Conservation (phyloP, 2,113 vertebrate species). For the Cochlearius cochlearius region DNA sequence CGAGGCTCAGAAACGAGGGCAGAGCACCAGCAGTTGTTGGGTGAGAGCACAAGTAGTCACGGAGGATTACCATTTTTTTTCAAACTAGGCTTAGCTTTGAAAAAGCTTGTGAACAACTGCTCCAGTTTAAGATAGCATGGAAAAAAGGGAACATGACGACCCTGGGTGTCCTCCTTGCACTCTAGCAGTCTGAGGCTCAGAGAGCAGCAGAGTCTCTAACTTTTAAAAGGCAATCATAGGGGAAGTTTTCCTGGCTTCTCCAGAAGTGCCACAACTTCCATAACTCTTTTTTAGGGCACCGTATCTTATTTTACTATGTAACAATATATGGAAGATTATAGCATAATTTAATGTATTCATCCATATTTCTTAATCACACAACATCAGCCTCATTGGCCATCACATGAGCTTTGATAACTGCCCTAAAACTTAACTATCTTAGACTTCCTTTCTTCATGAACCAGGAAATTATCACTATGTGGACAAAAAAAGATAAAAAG, state of each 20-base stretch:
- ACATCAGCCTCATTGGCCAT: not conserved
- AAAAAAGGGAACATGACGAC: not conserved
- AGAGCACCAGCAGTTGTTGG: not conserved
- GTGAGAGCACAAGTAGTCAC: not conserved
- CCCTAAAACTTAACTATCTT: not conserved
- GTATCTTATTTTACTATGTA: not conserved
- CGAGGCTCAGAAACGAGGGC: not conserved
- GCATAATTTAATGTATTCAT: not conserved
- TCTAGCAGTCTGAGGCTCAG: not conserved
- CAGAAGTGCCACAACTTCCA: not conserved
- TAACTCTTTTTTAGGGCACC: not conserved
- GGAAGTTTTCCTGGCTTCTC: not conserved
- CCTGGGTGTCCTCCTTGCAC: not conserved
- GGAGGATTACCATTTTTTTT: not conserved
- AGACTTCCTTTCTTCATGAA: not conserved
- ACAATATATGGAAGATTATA: not conserved
- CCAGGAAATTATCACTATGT: not conserved
- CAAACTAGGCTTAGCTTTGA: not conserved
- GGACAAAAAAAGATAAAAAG: not conserved
- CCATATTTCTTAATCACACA: not conserved
- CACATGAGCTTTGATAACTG: not conserved
- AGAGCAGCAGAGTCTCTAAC: not conserved
- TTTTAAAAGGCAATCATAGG: not conserved
- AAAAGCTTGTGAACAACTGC: not conserved
- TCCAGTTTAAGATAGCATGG: not conserved